Percentiles rank a stretch among this genome's conserved stretches.
These are phyloP conservation scores for Protophormia terraenovae DNA, from an alignment of 2,888 invertebrate species.

Conservation along the genomic window DNA sequence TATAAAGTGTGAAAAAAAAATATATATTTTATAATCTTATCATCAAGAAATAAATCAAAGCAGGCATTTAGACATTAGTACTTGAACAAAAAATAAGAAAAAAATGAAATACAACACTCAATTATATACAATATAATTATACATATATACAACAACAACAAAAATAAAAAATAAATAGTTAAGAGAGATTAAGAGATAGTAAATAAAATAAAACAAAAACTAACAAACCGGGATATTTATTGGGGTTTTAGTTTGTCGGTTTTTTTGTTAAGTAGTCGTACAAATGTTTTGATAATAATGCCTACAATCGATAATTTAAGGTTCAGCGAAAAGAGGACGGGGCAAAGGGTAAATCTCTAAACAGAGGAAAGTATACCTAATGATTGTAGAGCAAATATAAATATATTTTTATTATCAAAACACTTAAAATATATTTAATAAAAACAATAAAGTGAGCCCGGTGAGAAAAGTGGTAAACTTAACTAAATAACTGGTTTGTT, in stretches of 20 bases:
- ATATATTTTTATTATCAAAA: neutral
- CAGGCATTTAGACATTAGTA: neutral
- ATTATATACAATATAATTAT: neutral
- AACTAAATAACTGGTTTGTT: slow-evolving; percentile 22
- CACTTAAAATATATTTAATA: neutral
- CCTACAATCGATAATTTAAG: neutral
- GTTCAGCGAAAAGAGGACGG: neutral
- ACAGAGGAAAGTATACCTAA: too few relatives aligned
- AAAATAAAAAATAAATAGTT: neutral
- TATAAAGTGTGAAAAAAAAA: slow-evolving; percentile 52
- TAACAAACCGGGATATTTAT: neutral
- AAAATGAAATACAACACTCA: neutral
- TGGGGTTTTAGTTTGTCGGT: neutral
- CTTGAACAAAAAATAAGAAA: neutral
- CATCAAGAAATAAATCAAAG: slow-evolving; percentile 20
- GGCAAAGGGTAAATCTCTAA: too few relatives aligned
- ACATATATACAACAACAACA: neutral
- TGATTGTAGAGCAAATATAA: neutral
- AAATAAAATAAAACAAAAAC: neutral
- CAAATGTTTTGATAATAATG: neutral
- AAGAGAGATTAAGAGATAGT: too few relatives aligned
- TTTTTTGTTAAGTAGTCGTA: neutral
- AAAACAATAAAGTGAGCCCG: neutral
- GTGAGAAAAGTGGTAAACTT: neutral
- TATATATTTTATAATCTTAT: slow-evolving; percentile 48